phyloP scores from a whole-genome alignment of 2,888 invertebrate species.

The Zaprionus bogoriensis region DNA sequence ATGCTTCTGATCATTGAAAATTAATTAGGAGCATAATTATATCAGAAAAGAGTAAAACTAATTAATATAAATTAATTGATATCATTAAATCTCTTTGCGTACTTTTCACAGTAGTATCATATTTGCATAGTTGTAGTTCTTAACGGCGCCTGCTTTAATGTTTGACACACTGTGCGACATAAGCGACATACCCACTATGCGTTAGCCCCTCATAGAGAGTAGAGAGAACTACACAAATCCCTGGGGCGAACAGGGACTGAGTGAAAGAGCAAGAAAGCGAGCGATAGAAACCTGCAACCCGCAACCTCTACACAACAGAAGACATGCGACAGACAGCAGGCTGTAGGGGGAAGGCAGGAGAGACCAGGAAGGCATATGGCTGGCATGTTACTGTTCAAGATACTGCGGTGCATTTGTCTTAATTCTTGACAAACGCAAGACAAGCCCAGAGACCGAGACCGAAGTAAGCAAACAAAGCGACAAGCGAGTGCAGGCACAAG shows the following conservation, averaged over 20 bases:
- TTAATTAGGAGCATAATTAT: too few relatives aligned
- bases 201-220: not conserved
- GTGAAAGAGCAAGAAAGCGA: not conserved
- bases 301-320: conserved; percentile 26
- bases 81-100: too few relatives aligned
- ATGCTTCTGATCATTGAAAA: too few relatives aligned
- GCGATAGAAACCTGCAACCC: conserved; percentile 31
- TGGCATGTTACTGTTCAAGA: conserved; percentile 15
- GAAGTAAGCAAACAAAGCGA: conserved; percentile 24
- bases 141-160: not conserved
- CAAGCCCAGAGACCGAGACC: conserved; percentile 40
- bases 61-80: too few relatives aligned
- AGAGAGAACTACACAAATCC: conserved; percentile 44
- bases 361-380: not conserved
- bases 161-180: not conserved
- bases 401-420: conserved; percentile 67
- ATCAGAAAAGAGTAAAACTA: too few relatives aligned
- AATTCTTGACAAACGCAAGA: conserved; percentile 73
- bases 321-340: conserved; percentile 9
- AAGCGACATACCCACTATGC: not conserved
- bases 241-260: conserved; percentile 60
- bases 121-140: too few relatives aligned
- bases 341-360: not conserved
- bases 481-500: conserved; percentile 20
- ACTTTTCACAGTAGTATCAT: too few relatives aligned